Conservation (phyloP, 2,888 invertebrate species). For the Andricus curvator region DNA sequence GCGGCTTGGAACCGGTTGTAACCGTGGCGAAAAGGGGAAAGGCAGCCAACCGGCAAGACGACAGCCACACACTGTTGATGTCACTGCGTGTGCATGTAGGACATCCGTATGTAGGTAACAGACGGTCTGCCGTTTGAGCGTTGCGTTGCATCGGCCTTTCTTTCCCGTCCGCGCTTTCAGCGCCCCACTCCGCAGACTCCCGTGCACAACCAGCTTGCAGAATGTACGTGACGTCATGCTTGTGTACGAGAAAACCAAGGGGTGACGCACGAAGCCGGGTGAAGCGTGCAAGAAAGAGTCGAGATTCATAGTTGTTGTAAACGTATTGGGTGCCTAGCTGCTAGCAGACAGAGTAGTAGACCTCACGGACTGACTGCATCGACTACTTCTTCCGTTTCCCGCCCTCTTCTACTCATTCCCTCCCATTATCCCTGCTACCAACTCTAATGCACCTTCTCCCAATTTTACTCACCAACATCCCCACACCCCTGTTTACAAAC, state of each 20-base stretch:
- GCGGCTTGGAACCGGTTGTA: constrained; percentile 32
- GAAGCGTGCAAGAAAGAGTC: constrained; percentile 23
- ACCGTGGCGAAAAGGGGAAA: constrained; percentile 29
- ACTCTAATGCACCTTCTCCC: background rate
- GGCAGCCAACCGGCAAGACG: background rate
- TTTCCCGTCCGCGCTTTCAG: background rate
- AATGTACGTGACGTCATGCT: constrained; percentile 48
- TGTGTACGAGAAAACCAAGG: constrained; percentile 33
- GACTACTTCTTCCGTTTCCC: constrained; percentile 1
- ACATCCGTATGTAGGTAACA: constrained; percentile 53
- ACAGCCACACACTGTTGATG: constrained; percentile 15
- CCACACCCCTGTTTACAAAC: constrained; percentile 33
- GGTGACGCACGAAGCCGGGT: background rate
- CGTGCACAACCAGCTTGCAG: constrained; percentile 8
- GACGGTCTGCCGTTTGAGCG: constrained; percentile 37
- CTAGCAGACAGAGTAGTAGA: constrained; percentile 1
- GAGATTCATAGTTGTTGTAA: constrained; percentile 9
- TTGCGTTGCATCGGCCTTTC: constrained; percentile 30
- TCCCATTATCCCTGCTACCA: background rate
- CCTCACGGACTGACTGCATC: background rate
- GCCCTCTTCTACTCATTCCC: background rate
- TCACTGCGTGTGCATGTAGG: constrained; percentile 14
- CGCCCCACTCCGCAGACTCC: background rate
- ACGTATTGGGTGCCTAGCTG: background rate
- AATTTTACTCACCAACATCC: constrained; percentile 2